phyloP scores from a whole-genome alignment of 30 jellyfish, hydroid and myxozoan species.

The Morbakka virulenta region DNA sequence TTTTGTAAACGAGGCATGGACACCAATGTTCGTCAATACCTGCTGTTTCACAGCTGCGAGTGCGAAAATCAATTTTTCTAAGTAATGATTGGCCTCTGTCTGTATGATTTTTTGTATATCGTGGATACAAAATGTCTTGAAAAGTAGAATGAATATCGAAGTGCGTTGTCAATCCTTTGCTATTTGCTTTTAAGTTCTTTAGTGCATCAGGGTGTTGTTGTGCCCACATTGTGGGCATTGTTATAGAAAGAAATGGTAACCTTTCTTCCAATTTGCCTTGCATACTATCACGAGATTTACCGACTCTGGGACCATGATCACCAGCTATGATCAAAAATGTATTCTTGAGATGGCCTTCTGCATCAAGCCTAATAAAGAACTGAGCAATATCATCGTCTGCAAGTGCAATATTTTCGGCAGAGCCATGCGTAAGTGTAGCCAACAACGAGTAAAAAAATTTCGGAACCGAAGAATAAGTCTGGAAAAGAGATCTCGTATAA shows the following conservation, averaged over 20 bases:
- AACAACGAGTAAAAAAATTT: slow-evolving; percentile 6
- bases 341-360: slow-evolving; percentile 24
- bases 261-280: slow-evolving; percentile 75
- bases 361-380: not conserved
- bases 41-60: slow-evolving; percentile 57
- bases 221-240: slow-evolving; percentile 36
- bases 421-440: slow-evolving; percentile 14
- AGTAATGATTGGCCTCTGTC: slow-evolving; percentile 81
- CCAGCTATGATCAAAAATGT: slow-evolving; percentile 66
- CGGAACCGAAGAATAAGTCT: not conserved
- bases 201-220: slow-evolving; percentile 4
- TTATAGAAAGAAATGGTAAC: slow-evolving; percentile 55
- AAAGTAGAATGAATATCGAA: slow-evolving; percentile 52
- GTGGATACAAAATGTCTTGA: slow-evolving; percentile 26
- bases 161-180: slow-evolving; percentile 39
- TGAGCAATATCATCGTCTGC: slow-evolving; percentile 38
- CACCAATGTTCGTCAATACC: slow-evolving; percentile 84
- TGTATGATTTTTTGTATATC: too few species aligned
- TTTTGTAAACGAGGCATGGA: slow-evolving; percentile 37
- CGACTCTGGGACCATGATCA: slow-evolving; percentile 69
- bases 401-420: slow-evolving; percentile 1
- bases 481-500: slow-evolving; percentile 9
- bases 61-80: slow-evolving; percentile 26
- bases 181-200: slow-evolving; percentile 21
- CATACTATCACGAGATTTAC: slow-evolving; percentile 18